Evolutionary conservation across 30 jellyfish, hydroid and myxozoan species (phyloP).

Genomic region (Rhopilema esculentum): DNA sequence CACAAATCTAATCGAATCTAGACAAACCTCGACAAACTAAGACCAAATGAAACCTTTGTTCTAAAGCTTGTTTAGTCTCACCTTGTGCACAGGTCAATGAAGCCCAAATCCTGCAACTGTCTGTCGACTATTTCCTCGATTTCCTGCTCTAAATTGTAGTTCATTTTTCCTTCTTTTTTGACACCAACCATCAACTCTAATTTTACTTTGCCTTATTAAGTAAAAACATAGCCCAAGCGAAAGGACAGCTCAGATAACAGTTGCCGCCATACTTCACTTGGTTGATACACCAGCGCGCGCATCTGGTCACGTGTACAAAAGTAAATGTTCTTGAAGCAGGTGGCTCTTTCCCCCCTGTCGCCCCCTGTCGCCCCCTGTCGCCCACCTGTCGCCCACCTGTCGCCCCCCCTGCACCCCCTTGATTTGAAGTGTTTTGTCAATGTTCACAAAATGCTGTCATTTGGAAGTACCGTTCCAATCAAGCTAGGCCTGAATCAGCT

Average conservation of each 20-base stretch:
- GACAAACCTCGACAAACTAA: background rate
- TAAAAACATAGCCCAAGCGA: background rate
- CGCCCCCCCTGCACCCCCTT: too few relatives aligned
- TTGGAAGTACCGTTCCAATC: too few relatives aligned
- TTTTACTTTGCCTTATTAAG: background rate
- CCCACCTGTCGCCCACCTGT: too few relatives aligned
- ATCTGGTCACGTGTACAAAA: background rate
- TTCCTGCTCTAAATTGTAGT: slow-evolving; percentile 59
- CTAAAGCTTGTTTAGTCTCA: slow-evolving; percentile 3
- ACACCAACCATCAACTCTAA: slow-evolving; percentile 9
- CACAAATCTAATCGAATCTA: background rate
- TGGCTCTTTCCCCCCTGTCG: background rate
- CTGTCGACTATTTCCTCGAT: slow-evolving; percentile 76
- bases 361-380: too few relatives aligned
- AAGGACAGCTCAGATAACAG: background rate
- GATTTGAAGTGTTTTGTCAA: too few relatives aligned
- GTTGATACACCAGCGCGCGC: background rate
- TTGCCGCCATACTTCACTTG: background rate
- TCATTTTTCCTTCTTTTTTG: slow-evolving; percentile 18
- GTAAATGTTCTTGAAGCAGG: background rate
- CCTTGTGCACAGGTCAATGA: slow-evolving; percentile 84
- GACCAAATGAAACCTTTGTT: background rate
- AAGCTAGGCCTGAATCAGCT: too few relatives aligned
- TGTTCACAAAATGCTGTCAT: too few relatives aligned
- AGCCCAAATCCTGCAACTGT: slow-evolving; percentile 77